These are phyloP conservation scores for Coelogynopora nodosa DNA, from an alignment of 2,888 invertebrate species.

Conservation along the genomic window DNA sequence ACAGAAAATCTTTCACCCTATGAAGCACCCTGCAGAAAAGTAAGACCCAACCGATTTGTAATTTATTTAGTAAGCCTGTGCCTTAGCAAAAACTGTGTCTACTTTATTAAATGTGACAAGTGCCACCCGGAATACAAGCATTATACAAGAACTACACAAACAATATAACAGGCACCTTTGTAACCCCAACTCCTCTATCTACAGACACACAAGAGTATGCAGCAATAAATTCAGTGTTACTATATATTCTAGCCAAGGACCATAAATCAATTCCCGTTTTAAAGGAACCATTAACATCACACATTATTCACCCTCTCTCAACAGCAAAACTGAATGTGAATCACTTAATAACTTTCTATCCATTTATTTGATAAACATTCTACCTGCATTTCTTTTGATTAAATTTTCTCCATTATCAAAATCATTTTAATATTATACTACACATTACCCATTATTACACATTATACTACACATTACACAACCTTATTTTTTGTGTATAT, in stretches of 20 bases:
- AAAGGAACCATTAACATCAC: not conserved
- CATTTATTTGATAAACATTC: no score
- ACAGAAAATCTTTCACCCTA: no score
- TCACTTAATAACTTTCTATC: no score
- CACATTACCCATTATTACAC: no score
- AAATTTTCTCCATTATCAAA: no score
- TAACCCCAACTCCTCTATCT: slow-evolving; percentile 14
- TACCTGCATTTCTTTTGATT: no score
- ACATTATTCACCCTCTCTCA: slow-evolving; percentile 14
- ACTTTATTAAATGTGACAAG: not conserved
- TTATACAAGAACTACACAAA: not conserved
- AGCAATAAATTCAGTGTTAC: not conserved
- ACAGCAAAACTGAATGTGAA: slow-evolving; percentile 7
- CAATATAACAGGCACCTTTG: not conserved
- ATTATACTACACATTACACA: no score
- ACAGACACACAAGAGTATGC: not conserved
- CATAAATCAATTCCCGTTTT: not conserved
- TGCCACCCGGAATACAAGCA: slow-evolving; percentile 18
- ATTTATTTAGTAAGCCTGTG: not conserved
- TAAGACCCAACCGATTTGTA: no score
- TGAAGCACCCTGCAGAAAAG: no score
- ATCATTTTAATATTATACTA: no score
- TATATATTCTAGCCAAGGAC: not conserved
- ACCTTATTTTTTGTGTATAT: no score
- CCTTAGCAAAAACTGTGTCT: not conserved